Evolutionary conservation across 2,888 invertebrate species (phyloP), one percentile per base, ranked within the genome.

Genomic region (Eurois occulta): DNA sequence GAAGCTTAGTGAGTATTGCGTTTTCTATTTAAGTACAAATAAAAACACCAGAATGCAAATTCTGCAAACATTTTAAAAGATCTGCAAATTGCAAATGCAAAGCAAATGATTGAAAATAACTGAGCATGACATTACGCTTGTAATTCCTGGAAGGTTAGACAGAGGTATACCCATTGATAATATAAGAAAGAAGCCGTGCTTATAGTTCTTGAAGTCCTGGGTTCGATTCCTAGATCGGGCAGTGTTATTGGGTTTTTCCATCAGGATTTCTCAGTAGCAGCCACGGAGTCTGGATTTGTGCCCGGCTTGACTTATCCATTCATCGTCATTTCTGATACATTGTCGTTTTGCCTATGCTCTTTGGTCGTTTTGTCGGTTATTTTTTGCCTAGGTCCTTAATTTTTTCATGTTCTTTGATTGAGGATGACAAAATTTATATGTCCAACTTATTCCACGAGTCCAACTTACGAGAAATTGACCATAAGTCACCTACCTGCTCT

Each of bases 1-100:
- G 77, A 55, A 69, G n/a, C 69, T 58, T 72, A 46, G 80, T 84
- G n/a, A 83, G 80, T 83, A 80, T 64, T 52, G 35, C 4, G 21
- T 80, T 58, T 75, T 66, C 16, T 76, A 70, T 70, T 68, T 21
- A 7, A 28, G 13, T 24, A 24, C 4, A 55, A 0, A 43, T 13
- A 24, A 62, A 62, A 48, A 10, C 16, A n/a, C n/a, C 16, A 75
- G 13, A 32, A 10, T 32, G n/a, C 41, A 1, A 60, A 5, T 46
- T n/a, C 8, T 48, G 21, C 13, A 48, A 66, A 65, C 5, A 24
- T n/a, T 13, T 38, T 24, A 8, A 66, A 43, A 41, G 41, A 46
- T 67, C 43, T 28, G 21, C 28, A 28, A 67, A 43, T 28, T 7
- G 21, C 21, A 41, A 66, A 28, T 41, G 41, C 28, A 46, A 67